Percentiles rank a stretch among this genome's conserved stretches.
Evolutionary conservation across 2,113 vertebrate genomes (phyloP).

Genomic region (Trachemys scripta): DNA sequence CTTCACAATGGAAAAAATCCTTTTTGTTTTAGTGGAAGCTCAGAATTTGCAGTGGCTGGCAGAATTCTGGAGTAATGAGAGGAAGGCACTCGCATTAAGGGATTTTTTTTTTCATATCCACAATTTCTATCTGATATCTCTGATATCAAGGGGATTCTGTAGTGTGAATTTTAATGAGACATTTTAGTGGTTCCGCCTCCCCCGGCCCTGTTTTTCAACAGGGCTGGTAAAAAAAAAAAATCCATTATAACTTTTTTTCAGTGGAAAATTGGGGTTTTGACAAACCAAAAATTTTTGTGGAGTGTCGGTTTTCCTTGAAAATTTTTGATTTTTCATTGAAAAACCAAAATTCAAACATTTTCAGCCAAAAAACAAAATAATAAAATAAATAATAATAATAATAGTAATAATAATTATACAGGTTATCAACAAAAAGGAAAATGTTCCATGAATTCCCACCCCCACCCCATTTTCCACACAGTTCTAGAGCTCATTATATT

Average conservation of each 20-base stretch:
- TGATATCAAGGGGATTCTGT: background rate
- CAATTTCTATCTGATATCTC: background rate
- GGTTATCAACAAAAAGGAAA: constrained; percentile 1
- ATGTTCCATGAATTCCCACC: background rate
- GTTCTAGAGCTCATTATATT: background rate
- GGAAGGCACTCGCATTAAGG: constrained; percentile 60
- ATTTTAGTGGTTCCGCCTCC: background rate
- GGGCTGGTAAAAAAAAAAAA: constrained; percentile 43
- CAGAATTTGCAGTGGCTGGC: constrained; percentile 50
- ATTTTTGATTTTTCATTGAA: constrained; percentile 48
- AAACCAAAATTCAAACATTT: constrained; percentile 62
- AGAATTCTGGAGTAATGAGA: constrained; percentile 51
- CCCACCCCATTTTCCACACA: constrained; percentile 43
- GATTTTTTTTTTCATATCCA: constrained; percentile 47
- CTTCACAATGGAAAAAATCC: constrained; percentile 43
- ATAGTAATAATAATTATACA: background rate
- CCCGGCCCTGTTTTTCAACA: constrained; percentile 25
- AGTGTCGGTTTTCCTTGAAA: constrained; percentile 24
- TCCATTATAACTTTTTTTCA: constrained; percentile 57
- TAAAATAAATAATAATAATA: background rate
- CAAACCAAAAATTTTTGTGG: background rate
- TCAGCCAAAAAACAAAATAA: constrained; percentile 31
- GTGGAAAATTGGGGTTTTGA: constrained; percentile 21
- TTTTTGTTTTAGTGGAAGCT: constrained; percentile 54
- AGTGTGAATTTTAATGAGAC: background rate